A percentile compares a stretch with the other conserved stretches of the same genome.
phyloP scores from a whole-genome alignment of 2,113 vertebrate species.

The Xiphophorus couchianus region DNA sequence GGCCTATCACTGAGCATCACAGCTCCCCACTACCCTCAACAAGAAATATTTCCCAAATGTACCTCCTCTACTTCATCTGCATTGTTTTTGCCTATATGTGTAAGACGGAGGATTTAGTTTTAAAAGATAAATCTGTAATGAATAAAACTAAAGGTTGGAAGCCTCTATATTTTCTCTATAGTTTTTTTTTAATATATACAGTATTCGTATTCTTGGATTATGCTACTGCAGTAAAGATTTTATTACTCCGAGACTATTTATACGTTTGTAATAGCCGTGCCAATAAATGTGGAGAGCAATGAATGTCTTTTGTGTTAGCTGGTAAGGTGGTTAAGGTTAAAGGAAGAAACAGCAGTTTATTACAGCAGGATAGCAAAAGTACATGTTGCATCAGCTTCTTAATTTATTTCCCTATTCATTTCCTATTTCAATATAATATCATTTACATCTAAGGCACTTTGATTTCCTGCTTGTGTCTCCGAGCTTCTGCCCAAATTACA shows the following conservation, averaged over 20 bases:
- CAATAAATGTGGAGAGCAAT: neutral
- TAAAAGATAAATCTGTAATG: neutral
- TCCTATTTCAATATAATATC: slow-evolving; percentile 42
- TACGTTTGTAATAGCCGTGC: neutral
- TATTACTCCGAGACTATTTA: neutral
- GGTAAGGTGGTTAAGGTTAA: slow-evolving; percentile 3
- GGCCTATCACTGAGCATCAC: neutral
- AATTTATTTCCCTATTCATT: slow-evolving; percentile 50
- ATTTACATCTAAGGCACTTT: slow-evolving; percentile 26
- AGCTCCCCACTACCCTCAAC: neutral
- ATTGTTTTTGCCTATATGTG: too few species aligned
- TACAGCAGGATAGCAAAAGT: slow-evolving; percentile 29
- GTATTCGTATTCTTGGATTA: neutral
- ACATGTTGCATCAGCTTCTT: slow-evolving; percentile 36
- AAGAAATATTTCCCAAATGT: neutral
- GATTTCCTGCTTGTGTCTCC: slow-evolving; percentile 15
- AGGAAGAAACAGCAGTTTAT: slow-evolving; percentile 18
- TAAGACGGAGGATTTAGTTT: neutral
- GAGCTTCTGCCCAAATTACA: slow-evolving; percentile 22
- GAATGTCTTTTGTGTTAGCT: neutral
- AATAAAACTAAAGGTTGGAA: neutral
- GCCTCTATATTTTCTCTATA: neutral
- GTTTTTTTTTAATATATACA: neutral
- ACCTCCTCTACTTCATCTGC: too few species aligned
- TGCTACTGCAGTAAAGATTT: neutral